A percentile compares a stretch with the other conserved stretches of the same genome.
phyloP scores from a whole-genome alignment of 2,888 invertebrate species.

The Cecidostiba fungosa region DNA sequence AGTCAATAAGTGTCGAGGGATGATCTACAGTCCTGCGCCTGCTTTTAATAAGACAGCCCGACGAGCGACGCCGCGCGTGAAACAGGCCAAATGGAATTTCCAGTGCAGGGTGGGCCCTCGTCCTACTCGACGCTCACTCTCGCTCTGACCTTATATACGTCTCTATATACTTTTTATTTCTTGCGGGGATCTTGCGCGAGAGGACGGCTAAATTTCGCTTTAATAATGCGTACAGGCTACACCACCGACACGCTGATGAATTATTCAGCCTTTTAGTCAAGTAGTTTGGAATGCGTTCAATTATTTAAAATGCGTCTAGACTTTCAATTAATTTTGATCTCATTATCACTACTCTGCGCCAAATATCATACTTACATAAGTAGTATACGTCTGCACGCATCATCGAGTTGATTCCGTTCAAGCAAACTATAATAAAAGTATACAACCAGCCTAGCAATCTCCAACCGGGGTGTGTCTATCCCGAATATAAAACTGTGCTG shows the following conservation, averaged over 20 bases:
- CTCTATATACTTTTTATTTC: conserved; percentile 22
- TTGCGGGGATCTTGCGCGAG: background rate
- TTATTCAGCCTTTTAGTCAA: conserved; percentile 14
- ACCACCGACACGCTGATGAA: conserved; percentile 8
- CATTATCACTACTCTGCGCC: background rate
- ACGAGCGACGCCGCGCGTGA: conserved; percentile 13
- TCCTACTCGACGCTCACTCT: conserved; percentile 9
- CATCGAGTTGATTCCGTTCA: background rate
- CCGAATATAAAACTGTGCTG: background rate
- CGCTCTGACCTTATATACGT: background rate
- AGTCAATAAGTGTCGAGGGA: conserved; percentile 80
- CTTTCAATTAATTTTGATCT: conserved; percentile 20
- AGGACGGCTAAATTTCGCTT: conserved; percentile 17
- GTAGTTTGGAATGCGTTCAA: background rate
- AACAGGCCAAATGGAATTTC: conserved; percentile 40
- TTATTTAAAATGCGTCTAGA: conserved; percentile 41
- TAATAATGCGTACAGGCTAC: conserved; percentile 23
- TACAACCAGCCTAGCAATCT: background rate
- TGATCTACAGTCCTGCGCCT: conserved; percentile 74
- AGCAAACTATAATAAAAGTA: no score
- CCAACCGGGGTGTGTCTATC: background rate
- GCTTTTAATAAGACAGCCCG: conserved; percentile 70
- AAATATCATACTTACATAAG: background rate
- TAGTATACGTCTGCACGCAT: background rate
- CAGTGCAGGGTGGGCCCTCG: background rate